Percentiles rank a stretch among this genome's conserved stretches.
These are phyloP conservation scores for Sylvietta virens DNA, from an alignment of 2,113 vertebrate species.

Conservation along the genomic window DNA sequence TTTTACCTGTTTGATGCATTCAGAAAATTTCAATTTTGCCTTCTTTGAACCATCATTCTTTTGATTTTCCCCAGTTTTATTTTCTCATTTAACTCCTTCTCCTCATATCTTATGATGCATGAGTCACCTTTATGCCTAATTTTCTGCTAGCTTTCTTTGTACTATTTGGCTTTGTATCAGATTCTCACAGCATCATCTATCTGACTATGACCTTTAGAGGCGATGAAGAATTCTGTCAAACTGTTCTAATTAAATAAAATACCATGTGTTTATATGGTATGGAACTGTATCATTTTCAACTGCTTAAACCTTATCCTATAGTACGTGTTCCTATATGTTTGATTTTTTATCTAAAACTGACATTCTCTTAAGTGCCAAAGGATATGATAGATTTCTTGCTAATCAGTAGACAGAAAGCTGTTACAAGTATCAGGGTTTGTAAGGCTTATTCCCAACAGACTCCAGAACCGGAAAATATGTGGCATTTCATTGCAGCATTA, in stretches of 20 bases:
- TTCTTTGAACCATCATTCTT: neutral
- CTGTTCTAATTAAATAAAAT: neutral
- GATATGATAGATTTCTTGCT: neutral
- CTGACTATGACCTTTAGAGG: neutral
- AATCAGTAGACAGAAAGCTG: neutral
- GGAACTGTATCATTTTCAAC: neutral
- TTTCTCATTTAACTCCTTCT: neutral
- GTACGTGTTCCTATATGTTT: neutral
- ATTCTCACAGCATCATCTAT: neutral
- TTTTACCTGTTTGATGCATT: neutral
- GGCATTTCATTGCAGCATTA: neutral
- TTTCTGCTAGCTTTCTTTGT: neutral
- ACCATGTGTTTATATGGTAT: neutral
- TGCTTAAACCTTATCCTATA: neutral
- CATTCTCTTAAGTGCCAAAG: neutral
- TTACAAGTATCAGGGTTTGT: neutral
- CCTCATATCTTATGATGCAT: neutral
- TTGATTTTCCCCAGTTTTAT: neutral
- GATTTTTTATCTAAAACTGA: neutral
- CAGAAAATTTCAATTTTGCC: neutral
- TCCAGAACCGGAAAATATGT: neutral
- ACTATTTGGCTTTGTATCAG: neutral
- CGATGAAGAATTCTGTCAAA: neutral
- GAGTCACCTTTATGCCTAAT: neutral
- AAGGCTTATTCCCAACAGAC: neutral